A percentile compares a stretch with the other conserved stretches of the same genome.
Evolutionary conservation across 2,797 vertebrate species (phyloP).

Genomic region (Poeciliopsis presidionis): DNA sequence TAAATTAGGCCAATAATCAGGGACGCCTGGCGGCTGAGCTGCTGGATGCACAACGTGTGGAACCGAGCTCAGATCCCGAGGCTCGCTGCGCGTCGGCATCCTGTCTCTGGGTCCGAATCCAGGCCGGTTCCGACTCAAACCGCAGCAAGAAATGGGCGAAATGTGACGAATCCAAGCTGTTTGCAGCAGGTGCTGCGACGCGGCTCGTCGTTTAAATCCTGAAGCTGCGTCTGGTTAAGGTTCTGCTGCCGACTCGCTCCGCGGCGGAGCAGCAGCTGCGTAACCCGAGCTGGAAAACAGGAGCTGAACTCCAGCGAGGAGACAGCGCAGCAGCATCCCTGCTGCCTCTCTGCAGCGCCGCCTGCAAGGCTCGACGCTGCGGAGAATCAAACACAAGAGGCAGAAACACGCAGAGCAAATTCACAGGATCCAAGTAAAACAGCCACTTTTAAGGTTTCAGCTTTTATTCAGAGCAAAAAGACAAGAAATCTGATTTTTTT

Average conservation of each 20-base stretch:
- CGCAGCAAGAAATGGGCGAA: not conserved
- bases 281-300: constrained; percentile 32
- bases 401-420: constrained; percentile 11
- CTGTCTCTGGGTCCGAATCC: not conserved
- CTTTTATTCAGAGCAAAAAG: constrained; percentile 48
- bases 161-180: not conserved
- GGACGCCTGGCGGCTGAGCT: constrained; percentile 65
- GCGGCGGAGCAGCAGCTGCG: constrained; percentile 21
- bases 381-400: constrained; percentile 26
- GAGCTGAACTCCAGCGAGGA: constrained; percentile 48
- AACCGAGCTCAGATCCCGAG: constrained; percentile 41
- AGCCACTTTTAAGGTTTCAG: not conserved
- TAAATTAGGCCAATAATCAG: constrained; percentile 72
- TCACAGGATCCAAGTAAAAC: not conserved
- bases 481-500: not conserved
- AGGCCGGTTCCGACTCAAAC: too few relatives aligned
- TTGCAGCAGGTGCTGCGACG: not conserved
- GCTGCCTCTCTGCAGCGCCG: constrained; percentile 32
- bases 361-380: constrained; percentile 43
- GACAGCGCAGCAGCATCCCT: constrained; percentile 35
- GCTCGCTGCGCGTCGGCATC: constrained; percentile 45
- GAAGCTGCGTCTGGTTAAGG: not conserved
- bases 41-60: constrained; percentile 58
- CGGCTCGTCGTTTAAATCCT: not conserved
- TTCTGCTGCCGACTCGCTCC: not conserved